These are phyloP conservation scores for Philypnodon macrostomus DNA, from an alignment of 2,797 vertebrate species.

Conservation along the genomic window DNA sequence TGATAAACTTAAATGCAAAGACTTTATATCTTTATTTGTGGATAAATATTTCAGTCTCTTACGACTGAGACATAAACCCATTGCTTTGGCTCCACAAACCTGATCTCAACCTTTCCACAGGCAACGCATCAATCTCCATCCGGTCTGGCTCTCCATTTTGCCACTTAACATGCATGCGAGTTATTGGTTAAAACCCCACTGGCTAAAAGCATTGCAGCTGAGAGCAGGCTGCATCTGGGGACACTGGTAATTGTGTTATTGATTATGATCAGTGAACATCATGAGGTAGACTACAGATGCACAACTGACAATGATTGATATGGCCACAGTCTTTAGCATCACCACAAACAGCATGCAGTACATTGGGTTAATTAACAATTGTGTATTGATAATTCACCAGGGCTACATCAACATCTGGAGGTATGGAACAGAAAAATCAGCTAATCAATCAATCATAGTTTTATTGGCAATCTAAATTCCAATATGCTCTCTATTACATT, in stretches of 20 bases:
- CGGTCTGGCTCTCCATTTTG: background rate
- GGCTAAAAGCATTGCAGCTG: background rate
- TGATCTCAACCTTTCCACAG: no score
- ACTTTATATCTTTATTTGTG: no score
- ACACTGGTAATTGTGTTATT: conserved; percentile 14
- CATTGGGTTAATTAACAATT: background rate
- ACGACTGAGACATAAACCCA: no score
- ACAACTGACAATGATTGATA: background rate
- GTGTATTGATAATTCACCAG: background rate
- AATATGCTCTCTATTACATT: no score
- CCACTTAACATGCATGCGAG: conserved; percentile 6
- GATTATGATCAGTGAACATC: conserved; percentile 13
- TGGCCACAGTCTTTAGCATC: conserved; percentile 4
- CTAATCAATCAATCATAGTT: no score
- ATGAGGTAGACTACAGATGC: background rate
- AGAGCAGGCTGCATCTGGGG: background rate
- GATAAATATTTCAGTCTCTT: no score
- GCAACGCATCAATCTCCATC: conserved; percentile 19
- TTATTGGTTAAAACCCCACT: conserved; percentile 1
- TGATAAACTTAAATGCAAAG: no score
- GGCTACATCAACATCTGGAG: background rate
- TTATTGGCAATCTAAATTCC: no score
- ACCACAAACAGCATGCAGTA: background rate
- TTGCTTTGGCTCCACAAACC: no score
- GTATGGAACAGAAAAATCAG: no score